These are phyloP conservation scores for Heliothis virescens DNA, from an alignment of 1,140 invertebrate genomes.

Conservation along the genomic window DNA sequence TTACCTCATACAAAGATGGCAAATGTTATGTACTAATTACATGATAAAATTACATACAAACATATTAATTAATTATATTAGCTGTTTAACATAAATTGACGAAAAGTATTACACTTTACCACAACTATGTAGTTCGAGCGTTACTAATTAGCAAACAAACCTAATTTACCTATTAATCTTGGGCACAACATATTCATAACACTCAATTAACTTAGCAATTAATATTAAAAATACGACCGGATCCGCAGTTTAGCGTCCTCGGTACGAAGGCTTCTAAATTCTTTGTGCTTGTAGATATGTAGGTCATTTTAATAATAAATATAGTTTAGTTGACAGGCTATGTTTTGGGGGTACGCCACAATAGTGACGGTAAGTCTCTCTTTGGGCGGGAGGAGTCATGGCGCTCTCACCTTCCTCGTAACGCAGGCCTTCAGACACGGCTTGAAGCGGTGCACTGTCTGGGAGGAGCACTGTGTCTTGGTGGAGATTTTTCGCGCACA, in stretches of 20 bases:
- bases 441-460: too few species aligned
- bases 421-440: too few species aligned
- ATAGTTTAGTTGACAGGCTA: background rate
- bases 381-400: too few species aligned
- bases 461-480: too few species aligned
- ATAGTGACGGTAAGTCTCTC: too few species aligned
- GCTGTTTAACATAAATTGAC: background rate
- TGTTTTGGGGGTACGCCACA: background rate
- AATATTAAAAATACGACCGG: conserved; percentile 16
- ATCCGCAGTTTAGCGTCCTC: conserved; percentile 8
- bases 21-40: too few species aligned
- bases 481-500: too few species aligned
- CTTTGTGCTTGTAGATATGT: conserved; percentile 9
- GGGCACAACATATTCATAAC: conserved; percentile 10
- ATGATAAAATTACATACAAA: too few species aligned
- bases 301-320: background rate
- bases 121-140: background rate
- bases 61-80: too few species aligned
- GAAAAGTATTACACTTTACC: background rate
- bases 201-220: conserved; percentile 27
- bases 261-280: conserved; percentile 21
- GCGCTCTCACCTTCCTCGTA: too few species aligned
- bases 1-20: too few species aligned
- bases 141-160: background rate
- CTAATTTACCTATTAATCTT: background rate